Evolutionary conservation across 2,113 vertebrate species (phyloP).

Genomic region (Phoenicopterus ruber): DNA sequence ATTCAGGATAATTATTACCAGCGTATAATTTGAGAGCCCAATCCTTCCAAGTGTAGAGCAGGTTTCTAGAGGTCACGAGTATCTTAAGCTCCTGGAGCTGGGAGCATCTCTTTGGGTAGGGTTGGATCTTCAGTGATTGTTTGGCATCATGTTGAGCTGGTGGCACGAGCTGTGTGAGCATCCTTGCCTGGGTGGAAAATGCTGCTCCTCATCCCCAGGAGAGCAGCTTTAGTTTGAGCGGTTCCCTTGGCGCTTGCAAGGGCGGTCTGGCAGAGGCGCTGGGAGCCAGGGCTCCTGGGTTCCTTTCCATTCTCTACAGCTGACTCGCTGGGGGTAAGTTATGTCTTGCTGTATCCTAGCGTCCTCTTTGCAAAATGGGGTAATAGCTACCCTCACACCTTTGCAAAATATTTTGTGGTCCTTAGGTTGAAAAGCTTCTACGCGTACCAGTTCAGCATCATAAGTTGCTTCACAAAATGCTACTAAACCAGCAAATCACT

Average conservation of each 20-base stretch:
- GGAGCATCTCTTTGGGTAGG: not conserved
- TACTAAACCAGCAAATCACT: not conserved
- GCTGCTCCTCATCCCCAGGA: not conserved
- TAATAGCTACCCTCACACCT: not conserved
- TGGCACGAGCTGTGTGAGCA: not conserved
- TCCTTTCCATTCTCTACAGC: not conserved
- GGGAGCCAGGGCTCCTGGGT: not conserved
- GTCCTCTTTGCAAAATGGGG: not conserved
- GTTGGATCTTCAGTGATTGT: not conserved
- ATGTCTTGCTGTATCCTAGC: not conserved
- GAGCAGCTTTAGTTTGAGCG: not conserved
- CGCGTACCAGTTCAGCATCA: fast-evolving
- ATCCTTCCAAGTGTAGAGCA: not conserved
- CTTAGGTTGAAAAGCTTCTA: not conserved
- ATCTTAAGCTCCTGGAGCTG: not conserved
- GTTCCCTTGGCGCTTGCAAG: not conserved
- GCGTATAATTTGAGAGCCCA: not conserved
- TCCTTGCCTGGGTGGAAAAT: not conserved
- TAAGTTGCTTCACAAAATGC: not conserved
- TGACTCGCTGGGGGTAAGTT: not conserved
- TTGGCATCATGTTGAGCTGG: not conserved
- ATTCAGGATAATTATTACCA: not conserved
- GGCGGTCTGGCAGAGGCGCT: not conserved
- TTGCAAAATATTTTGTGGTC: not conserved
- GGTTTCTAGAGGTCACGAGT: not conserved